Evolutionary conservation across 2,888 invertebrate genomes (phyloP).

Genomic region (Bruchidius siliquastri): DNA sequence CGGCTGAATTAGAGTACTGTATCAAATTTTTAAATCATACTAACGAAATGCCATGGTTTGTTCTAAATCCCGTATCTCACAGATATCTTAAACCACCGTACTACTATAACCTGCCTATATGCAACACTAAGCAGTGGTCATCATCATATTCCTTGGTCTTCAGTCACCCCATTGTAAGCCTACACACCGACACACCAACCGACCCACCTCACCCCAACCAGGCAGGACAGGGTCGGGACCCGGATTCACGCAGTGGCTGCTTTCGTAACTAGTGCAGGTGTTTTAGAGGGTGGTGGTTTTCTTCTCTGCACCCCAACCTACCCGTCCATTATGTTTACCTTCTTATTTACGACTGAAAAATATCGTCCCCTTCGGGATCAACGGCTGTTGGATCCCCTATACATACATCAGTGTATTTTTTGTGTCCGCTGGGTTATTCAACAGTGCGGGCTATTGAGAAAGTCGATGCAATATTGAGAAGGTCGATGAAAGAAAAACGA

Average conservation of each 20-base stretch:
- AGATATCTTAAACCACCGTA: background rate
- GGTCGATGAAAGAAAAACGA: no score
- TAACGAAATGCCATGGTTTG: no score
- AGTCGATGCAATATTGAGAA: no score
- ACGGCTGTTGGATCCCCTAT: background rate
- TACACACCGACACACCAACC: background rate
- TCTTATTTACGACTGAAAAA: background rate
- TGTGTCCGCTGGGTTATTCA: background rate
- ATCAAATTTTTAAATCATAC: no score
- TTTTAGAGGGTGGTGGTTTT: slow-evolving; percentile 22
- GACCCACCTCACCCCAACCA: background rate
- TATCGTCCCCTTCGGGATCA: background rate
- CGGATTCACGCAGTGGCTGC: background rate
- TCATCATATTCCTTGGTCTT: background rate
- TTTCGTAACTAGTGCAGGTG: slow-evolving; percentile 17
- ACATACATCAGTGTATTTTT: background rate
- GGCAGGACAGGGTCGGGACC: background rate
- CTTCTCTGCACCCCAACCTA: background rate
- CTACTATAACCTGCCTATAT: background rate
- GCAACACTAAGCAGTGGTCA: background rate
- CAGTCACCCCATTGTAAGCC: background rate
- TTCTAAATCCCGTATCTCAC: no score
- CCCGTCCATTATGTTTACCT: background rate
- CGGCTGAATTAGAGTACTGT: no score
- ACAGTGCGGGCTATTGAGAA: background rate